These are phyloP conservation scores for Mongoloraphidia duomilia DNA, from an alignment of 2,888 invertebrate genomes.

Conservation along the genomic window DNA sequence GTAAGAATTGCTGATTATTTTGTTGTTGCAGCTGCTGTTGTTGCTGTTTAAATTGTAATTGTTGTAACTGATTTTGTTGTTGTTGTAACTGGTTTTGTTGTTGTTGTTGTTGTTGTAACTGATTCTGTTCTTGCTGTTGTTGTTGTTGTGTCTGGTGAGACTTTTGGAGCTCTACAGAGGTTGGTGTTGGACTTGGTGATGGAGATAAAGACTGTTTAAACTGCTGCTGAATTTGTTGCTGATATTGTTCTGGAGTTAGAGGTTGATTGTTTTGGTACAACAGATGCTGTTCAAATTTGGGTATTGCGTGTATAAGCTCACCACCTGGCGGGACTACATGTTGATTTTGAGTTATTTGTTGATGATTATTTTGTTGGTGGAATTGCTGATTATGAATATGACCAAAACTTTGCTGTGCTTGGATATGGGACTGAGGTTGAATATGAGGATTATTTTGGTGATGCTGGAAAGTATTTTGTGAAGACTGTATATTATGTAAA, in stretches of 20 bases:
- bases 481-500: conserved; percentile 1
- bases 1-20: conserved; percentile 18
- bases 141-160: conserved; percentile 18
- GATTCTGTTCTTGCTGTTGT: conserved; percentile 19
- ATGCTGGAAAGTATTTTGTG: conserved; percentile 8
- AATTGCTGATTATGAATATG: conserved; percentile 26
- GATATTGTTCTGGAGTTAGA: conserved; percentile 10
- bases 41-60: conserved; percentile 11
- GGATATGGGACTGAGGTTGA: conserved; percentile 11
- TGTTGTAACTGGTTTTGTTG: conserved; percentile 22
- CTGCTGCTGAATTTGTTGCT: conserved; percentile 10
- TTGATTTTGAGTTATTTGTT: conserved; percentile 32
- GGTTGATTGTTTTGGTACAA: conserved; percentile 1
- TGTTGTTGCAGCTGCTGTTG: conserved; percentile 14
- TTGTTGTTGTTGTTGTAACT: conserved; percentile 23
- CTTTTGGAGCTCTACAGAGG: conserved; percentile 10
- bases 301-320: conserved; percentile 60
- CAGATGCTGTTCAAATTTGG: conserved; percentile 64
- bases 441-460: conserved; percentile 10
- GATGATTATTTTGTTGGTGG: conserved; percentile 27
- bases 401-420: conserved; percentile 12
- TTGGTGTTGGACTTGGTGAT: conserved; percentile 16
- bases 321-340: conserved; percentile 48
- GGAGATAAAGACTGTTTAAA: conserved; percentile 10
- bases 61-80: conserved; percentile 22